Base-by-base conservation (phyloP, 2,113 vertebrate species). In the Athene noctua region DNA sequence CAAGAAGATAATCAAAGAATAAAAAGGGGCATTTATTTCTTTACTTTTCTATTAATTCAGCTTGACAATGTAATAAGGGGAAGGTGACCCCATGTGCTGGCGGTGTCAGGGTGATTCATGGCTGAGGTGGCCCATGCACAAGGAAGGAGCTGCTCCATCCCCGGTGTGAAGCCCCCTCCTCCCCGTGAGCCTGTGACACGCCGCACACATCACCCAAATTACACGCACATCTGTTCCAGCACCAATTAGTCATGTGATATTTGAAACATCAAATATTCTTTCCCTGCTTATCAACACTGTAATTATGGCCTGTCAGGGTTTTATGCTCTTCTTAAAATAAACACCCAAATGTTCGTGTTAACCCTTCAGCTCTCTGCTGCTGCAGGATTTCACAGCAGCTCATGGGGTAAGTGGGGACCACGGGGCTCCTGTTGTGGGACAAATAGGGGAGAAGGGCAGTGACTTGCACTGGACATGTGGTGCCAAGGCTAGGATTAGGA, bases 251-350 rank as follows among this genome's bases (percentile, higher is more conserved):
- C 95, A 97, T 78, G 94, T 97, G 96, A 70, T 86, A 52, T 71
- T 78, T 47, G 84, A 96, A 97, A 94, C 81, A 95, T 92, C 92
- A 96, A 96, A 96, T 97, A 95, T 91, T 93, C 97, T 84, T 55
- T 95, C 87, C 93, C 75, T 85, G 88, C 96, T 97, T 96, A 95
- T 97, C 94, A 97, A 79, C 94, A 92, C 95, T 92, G 85, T 94
- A 97, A 98, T 98, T 98, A 97, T 58, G 79, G 92, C 85, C 93
- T 93, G 92, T 63, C 96, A 97, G 92, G 73, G 74, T 72, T 96
- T 97, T 93, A 68, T 94, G 97, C 66, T 96, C 46, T 38, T 96
- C 96, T 96, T 95, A 97, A 98, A 98, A 97, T 97, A 97, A 97
- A 93, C 94, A 95, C 21, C 29, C 61, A 89, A 68, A 57, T 47